These are phyloP conservation scores for Agrypnia vestita DNA, from an alignment of 1,140 invertebrate species.

Conservation along the genomic window DNA sequence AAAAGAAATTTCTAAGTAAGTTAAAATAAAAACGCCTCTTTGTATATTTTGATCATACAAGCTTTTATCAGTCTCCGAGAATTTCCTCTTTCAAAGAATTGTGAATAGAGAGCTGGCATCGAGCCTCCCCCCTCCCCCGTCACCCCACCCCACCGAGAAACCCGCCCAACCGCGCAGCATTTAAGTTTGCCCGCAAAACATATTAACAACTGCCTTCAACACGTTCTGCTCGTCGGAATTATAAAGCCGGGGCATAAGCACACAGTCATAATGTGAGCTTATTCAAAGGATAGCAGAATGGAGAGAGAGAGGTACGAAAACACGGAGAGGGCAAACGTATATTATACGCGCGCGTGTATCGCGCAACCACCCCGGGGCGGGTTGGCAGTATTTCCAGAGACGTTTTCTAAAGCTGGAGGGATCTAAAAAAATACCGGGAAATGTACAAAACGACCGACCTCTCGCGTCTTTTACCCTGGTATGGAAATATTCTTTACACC, in stretches of 20 bases:
- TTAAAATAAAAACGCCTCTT: not conserved
- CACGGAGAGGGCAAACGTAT: not conserved
- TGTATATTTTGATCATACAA: not conserved
- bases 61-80: not conserved
- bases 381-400: constrained; percentile 19
- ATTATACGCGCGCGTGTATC: constrained; percentile 1
- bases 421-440: constrained; percentile 1
- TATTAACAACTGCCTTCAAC: constrained; percentile 59
- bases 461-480: not conserved
- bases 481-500: not conserved
- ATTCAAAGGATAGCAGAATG: constrained; percentile 46
- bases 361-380: constrained; percentile 16
- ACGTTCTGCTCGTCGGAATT: constrained; percentile 55
- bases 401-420: constrained; percentile 25
- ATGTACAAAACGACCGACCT: constrained; percentile 4
- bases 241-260: constrained; percentile 53
- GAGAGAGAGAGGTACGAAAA: constrained; percentile 32
- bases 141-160: too few relatives aligned
- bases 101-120: constrained; percentile 15
- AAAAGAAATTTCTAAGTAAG: too few relatives aligned
- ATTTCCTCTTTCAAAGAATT: constrained; percentile 22
- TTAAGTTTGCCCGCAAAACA: constrained; percentile 56
- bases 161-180: constrained; percentile 40
- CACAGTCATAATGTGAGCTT: constrained; percentile 42
- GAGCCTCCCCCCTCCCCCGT: constrained; percentile 20